Evolutionary conservation across 1,140 invertebrate genomes (phyloP).

Genomic region (Trachelipus rathkii): DNA sequence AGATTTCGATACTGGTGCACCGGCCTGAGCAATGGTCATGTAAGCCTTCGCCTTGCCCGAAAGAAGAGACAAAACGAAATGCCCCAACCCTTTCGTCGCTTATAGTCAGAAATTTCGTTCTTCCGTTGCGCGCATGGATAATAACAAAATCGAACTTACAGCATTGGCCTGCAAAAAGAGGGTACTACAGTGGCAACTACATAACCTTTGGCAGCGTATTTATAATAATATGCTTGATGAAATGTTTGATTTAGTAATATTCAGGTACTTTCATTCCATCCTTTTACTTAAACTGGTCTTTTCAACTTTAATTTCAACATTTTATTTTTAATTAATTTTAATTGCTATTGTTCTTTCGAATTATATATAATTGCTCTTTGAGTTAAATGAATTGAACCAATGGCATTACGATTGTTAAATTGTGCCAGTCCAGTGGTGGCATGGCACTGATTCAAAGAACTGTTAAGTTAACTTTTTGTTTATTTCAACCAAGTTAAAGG

Average conservation of each 20-base stretch:
- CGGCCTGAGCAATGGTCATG: slow-evolving; percentile 30
- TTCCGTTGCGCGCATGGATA: slow-evolving; percentile 37
- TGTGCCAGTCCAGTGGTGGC: too few relatives aligned
- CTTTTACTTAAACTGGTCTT: too few relatives aligned
- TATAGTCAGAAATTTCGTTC: slow-evolving; percentile 43
- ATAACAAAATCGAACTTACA: slow-evolving; percentile 33
- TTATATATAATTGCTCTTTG: too few relatives aligned
- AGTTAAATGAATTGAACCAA: too few relatives aligned
- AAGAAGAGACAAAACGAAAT: slow-evolving; percentile 18
- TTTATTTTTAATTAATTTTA: too few relatives aligned
- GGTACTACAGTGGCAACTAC: slow-evolving; percentile 45
- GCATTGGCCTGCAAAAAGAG: slow-evolving; percentile 43
- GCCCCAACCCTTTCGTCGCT: slow-evolving; percentile 33
- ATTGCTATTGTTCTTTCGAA: too few relatives aligned
- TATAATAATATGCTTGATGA: slow-evolving; percentile 47
- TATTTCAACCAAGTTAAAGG: too few relatives aligned
- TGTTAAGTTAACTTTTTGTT: too few relatives aligned
- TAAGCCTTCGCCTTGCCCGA: not conserved
- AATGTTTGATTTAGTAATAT: slow-evolving; percentile 24
- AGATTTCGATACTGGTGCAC: slow-evolving; percentile 42
- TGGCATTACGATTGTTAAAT: too few relatives aligned
- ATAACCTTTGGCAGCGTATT: slow-evolving; percentile 45
- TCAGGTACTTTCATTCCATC: not conserved
- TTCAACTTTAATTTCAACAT: too few relatives aligned
- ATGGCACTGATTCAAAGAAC: too few relatives aligned